phyloP scores from a whole-genome alignment of 2,797 vertebrate genomes.

The Peromyscus attwateri region DNA sequence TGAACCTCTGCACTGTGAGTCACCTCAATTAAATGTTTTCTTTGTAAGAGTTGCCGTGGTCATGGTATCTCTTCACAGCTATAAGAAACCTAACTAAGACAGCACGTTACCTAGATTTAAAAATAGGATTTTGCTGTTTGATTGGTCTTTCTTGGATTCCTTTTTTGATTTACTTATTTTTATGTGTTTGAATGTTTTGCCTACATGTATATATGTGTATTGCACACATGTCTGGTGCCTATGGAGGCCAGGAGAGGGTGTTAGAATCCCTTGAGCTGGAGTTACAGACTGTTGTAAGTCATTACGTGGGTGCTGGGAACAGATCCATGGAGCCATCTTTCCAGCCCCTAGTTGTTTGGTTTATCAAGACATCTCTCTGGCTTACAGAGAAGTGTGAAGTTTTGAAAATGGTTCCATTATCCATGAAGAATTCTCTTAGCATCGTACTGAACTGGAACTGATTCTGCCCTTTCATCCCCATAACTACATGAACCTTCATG shows the following conservation, averaged over 20 bases:
- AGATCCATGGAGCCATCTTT: background rate
- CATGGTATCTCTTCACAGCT: background rate
- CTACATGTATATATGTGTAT: background rate
- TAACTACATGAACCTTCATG: constrained; percentile 78
- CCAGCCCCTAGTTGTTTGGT: constrained; percentile 73
- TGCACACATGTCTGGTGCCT: background rate
- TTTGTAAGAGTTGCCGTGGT: background rate
- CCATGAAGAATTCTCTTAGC: constrained; percentile 79
- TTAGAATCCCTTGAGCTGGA: background rate
- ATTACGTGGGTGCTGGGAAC: background rate
- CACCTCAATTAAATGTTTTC: background rate
- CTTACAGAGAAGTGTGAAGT: constrained; percentile 81
- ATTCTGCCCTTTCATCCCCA: constrained; percentile 74
- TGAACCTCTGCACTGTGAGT: background rate
- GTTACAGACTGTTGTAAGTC: background rate
- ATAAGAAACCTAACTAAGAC: background rate
- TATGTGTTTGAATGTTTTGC: background rate
- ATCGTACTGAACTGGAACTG: constrained; percentile 76
- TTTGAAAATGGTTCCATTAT: constrained; percentile 72
- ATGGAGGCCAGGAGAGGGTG: background rate
- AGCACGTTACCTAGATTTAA: constrained; percentile 39
- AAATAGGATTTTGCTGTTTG: constrained; percentile 81
- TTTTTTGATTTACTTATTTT: background rate
- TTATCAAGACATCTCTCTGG: constrained; percentile 83
- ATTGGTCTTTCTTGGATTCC: background rate